Evolutionary conservation across 2,797 vertebrate genomes (phyloP).

Genomic region (Sciaenops ocellatus): DNA sequence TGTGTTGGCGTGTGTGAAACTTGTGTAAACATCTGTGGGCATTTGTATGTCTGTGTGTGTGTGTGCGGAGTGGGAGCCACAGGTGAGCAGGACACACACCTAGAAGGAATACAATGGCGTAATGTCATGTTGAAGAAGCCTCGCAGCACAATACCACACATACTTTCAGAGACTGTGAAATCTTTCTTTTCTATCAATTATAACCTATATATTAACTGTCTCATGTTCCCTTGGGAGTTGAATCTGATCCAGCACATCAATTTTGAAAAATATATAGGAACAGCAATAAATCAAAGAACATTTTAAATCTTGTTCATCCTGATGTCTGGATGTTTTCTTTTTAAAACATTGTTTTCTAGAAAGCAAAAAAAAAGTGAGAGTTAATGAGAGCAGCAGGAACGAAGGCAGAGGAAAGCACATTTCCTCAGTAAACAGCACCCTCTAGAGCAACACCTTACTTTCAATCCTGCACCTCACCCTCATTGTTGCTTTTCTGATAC

Average conservation of each 20-base stretch:
- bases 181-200: slow-evolving; percentile 8
- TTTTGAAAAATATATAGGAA: neutral
- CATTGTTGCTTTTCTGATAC: slow-evolving; percentile 10
- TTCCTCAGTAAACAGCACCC: slow-evolving; percentile 83
- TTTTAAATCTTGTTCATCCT: neutral
- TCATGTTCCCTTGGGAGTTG: neutral
- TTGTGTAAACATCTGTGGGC: slow-evolving; percentile 78
- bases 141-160: slow-evolving; percentile 62
- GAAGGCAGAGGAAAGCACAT: slow-evolving; percentile 17
- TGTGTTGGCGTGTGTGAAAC: slow-evolving; percentile 55
- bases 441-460: slow-evolving; percentile 75
- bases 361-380: neutral
- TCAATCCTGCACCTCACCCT: slow-evolving; percentile 12
- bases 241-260: neutral
- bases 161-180: slow-evolving; percentile 29
- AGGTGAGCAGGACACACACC: slow-evolving; percentile 59
- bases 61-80: slow-evolving; percentile 40
- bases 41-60: slow-evolving; percentile 17
- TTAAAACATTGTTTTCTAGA: neutral
- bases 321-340: neutral
- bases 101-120: slow-evolving; percentile 55
- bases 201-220: neutral
- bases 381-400: slow-evolving; percentile 20
- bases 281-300: neutral
- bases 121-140: slow-evolving; percentile 60